These are phyloP conservation scores for Heliconius aoede DNA, from an alignment of 2,888 invertebrate species.

Conservation along the genomic window DNA sequence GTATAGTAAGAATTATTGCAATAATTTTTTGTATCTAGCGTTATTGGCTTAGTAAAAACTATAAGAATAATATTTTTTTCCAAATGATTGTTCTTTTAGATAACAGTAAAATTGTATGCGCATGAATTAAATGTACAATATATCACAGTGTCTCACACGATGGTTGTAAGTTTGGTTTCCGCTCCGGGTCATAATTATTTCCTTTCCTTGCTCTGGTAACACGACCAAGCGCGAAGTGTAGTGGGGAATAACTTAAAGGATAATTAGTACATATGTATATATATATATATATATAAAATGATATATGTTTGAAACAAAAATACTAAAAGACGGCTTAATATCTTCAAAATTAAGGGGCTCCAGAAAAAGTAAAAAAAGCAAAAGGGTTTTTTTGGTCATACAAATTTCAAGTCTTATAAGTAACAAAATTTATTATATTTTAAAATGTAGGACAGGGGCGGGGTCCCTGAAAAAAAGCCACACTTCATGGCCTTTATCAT, in stretches of 20 bases:
- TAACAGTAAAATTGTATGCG: not conserved
- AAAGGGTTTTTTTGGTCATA: too few species aligned
- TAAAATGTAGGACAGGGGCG: too few species aligned
- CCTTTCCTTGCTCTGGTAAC: not conserved
- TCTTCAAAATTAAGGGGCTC: not conserved
- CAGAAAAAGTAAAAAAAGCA: not conserved
- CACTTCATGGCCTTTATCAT: too few species aligned
- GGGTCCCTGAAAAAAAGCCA: too few species aligned
- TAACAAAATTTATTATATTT: too few species aligned
- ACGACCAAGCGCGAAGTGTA: not conserved
- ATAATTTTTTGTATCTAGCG: conserved; percentile 5
- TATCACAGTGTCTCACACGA: not conserved
- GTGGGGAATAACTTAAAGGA: not conserved
- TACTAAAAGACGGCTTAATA: not conserved
- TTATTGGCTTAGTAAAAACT: not conserved
- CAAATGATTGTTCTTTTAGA: not conserved
- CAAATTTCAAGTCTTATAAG: too few species aligned
- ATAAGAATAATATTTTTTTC: not conserved
- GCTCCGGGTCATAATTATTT: not conserved
- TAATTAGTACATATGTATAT: not conserved
- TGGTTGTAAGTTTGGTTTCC: not conserved
- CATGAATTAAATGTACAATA: not conserved
- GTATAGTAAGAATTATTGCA: conserved; percentile 3
- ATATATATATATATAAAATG: not conserved
- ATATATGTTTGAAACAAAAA: not conserved